These are phyloP conservation scores for Tragulus kanchil DNA, from an alignment of 2,113 vertebrate species.

Conservation along the genomic window DNA sequence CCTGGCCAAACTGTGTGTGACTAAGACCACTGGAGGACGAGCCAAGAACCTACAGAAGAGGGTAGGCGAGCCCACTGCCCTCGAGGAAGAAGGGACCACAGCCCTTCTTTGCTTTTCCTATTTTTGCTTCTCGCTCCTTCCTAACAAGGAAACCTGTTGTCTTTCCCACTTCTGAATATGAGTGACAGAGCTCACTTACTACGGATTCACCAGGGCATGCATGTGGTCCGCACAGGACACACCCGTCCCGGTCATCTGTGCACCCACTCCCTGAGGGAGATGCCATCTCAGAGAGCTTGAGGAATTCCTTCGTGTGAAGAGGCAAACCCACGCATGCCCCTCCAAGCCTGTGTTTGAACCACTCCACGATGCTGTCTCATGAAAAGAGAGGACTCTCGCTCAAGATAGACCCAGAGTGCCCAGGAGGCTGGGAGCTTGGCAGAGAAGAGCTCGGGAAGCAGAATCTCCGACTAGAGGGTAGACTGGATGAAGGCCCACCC, in stretches of 20 bases:
- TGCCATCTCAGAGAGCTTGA: neutral
- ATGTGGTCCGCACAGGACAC: neutral
- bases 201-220: neutral
- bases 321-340: fast-evolving
- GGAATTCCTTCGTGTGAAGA: neutral
- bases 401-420: neutral
- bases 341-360: neutral
- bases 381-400: neutral
- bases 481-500: fast-evolving
- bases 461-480: neutral
- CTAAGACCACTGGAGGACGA: neutral
- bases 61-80: neutral
- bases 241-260: too few relatives aligned
- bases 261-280: neutral
- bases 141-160: neutral
- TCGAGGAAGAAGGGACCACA: neutral
- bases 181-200: neutral
- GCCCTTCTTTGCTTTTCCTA: neutral
- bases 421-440: neutral
- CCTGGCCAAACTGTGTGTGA: neutral
- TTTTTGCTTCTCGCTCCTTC: neutral
- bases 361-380: fast-evolving
- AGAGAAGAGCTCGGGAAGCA: neutral
- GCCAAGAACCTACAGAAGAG: neutral
- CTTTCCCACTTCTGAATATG: neutral